phyloP scores from a whole-genome alignment of 2,797 vertebrate genomes.

The Xenops minutus region DNA sequence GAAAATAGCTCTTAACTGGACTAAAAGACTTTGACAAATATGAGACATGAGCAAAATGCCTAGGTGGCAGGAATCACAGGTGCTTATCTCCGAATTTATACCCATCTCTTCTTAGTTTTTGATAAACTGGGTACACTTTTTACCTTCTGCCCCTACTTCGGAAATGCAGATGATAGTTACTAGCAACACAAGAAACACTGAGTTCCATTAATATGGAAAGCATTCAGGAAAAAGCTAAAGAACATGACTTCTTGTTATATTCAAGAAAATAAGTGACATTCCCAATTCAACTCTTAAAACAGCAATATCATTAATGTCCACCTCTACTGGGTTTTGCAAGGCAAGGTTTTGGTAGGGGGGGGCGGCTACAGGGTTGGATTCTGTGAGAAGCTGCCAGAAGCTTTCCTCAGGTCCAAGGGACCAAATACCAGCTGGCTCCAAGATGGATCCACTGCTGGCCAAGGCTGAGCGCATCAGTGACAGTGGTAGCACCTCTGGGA shows the following conservation, averaged over 20 bases:
- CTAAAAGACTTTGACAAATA: neutral
- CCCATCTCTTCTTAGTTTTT: neutral
- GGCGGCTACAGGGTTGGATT: neutral
- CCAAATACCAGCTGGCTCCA: neutral
- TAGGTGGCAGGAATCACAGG: neutral
- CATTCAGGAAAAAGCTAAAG: neutral
- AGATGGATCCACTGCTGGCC: fast-evolving
- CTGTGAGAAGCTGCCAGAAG: neutral
- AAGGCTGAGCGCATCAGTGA: neutral
- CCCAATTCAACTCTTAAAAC: neutral
- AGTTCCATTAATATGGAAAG: neutral
- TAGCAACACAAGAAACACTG: neutral
- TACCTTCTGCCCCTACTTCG: neutral
- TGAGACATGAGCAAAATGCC: neutral
- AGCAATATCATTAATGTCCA: neutral
- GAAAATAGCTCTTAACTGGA: neutral
- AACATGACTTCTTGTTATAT: neutral
- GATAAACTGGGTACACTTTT: neutral
- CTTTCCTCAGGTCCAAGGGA: neutral
- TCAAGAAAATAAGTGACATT: neutral
- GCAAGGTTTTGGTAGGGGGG: neutral
- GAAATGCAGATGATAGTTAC: neutral
- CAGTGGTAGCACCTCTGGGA: no score
- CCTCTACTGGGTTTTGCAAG: neutral
- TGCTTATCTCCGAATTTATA: neutral